phyloP scores from a whole-genome alignment of 2,888 invertebrate genomes.

The Aphodius sticticus region DNA sequence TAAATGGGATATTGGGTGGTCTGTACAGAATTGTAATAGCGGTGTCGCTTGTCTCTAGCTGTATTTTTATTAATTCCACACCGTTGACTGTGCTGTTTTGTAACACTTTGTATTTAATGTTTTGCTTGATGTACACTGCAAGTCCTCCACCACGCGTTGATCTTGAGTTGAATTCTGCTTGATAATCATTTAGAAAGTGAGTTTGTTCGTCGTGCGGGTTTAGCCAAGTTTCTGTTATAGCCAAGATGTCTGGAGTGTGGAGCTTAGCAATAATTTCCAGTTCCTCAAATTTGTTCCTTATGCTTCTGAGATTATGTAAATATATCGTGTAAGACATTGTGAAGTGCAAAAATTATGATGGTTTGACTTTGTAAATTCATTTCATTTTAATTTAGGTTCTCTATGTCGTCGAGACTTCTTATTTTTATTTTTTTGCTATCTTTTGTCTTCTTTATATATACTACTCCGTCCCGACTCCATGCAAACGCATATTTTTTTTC shows the following conservation, averaged over 20 bases:
- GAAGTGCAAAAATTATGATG: background rate
- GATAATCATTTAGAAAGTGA: constrained; percentile 6
- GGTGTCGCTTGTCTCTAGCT: background rate
- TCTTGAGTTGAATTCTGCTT: background rate
- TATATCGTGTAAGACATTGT: background rate
- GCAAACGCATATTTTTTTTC: background rate
- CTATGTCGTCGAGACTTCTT: background rate
- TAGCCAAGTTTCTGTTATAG: constrained; percentile 18
- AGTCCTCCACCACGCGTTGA: constrained; percentile 12
- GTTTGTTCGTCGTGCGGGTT: constrained; percentile 5
- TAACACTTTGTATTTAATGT: constrained; percentile 7
- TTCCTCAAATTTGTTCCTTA: background rate
- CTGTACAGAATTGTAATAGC: background rate
- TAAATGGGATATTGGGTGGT: background rate
- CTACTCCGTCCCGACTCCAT: background rate
- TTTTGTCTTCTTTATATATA: background rate
- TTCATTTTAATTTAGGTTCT: background rate
- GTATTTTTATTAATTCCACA: constrained; percentile 18
- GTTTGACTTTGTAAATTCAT: background rate
- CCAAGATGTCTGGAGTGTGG: constrained; percentile 5
- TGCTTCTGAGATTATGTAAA: background rate
- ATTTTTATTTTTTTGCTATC: background rate
- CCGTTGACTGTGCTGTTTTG: background rate
- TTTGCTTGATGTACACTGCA: constrained; percentile 1
- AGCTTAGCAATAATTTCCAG: background rate